phyloP scores from a whole-genome alignment of 2,888 invertebrate genomes.

The Pasiphila rectangulata region DNA sequence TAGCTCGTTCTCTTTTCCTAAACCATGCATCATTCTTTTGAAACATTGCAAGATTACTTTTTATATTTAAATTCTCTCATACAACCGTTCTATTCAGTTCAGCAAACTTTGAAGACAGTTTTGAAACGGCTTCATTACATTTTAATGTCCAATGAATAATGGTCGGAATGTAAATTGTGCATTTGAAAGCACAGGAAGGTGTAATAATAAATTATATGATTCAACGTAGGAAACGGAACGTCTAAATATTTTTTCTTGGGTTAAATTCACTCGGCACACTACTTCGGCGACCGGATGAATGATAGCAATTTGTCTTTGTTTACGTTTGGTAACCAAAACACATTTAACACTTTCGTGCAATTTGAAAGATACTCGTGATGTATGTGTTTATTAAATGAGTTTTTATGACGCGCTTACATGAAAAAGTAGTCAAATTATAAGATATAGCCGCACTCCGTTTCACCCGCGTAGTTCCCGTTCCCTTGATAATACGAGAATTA shows the following conservation, averaged over 20 bases:
- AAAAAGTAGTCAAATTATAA: no score
- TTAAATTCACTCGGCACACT: conserved; percentile 4
- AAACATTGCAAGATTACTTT: background rate
- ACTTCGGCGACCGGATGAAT: conserved; percentile 10
- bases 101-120: background rate
- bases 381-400: no score
- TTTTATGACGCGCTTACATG: no score
- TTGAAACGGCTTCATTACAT: background rate
- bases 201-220: conserved; percentile 10
- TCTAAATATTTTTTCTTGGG: conserved; percentile 11
- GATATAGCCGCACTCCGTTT: no score
- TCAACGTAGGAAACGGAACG: conserved; percentile 11
- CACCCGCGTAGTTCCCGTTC: no score
- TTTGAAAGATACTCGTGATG: conserved; percentile 7
- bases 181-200: background rate
- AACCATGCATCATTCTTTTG: background rate
- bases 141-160: background rate
- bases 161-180: background rate
- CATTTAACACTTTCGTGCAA: conserved; percentile 1
- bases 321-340: background rate
- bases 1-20: background rate
- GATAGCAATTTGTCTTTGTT: conserved; percentile 11
- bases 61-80: background rate
- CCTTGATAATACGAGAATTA: no score
- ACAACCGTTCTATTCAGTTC: background rate